phyloP scores from a whole-genome alignment of 35 echinoderm and acorn worm genomes.

The Lytechinus pictus region DNA sequence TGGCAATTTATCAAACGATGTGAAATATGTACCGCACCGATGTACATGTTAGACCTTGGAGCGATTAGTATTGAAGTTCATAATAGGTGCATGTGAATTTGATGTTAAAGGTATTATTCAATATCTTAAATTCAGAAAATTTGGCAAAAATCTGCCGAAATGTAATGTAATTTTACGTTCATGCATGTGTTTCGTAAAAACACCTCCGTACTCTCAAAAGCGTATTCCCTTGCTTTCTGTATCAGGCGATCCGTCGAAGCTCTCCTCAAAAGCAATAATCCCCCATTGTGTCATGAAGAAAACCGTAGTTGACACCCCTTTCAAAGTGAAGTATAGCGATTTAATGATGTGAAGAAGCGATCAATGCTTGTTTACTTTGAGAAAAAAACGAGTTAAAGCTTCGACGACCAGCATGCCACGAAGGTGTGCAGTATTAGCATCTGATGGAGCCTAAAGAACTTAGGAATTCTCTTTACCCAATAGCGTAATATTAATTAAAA shows the following conservation, averaged over 20 bases:
- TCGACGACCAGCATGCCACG: background rate
- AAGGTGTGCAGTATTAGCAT: background rate
- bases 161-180: no score
- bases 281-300: background rate
- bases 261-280: background rate
- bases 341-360: conserved; percentile 19
- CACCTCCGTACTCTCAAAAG: no score
- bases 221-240: background rate
- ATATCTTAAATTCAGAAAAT: no score
- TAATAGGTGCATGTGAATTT: no score
- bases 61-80: no score
- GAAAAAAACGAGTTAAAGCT: background rate
- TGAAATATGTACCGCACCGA: background rate
- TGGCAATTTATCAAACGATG: background rate
- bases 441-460: no score
- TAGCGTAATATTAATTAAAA: no score
- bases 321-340: conserved; percentile 27
- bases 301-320: conserved; percentile 26
- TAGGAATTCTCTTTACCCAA: no score
- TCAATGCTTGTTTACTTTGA: conserved; percentile 38
- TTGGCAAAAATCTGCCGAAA: no score
- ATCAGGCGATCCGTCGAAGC: background rate
- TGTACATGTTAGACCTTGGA: background rate
- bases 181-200: no score
- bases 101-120: no score